Base-by-base conservation (phyloP, 1,140 invertebrate genomes). In the Pseudomyrmex concolor region DNA sequence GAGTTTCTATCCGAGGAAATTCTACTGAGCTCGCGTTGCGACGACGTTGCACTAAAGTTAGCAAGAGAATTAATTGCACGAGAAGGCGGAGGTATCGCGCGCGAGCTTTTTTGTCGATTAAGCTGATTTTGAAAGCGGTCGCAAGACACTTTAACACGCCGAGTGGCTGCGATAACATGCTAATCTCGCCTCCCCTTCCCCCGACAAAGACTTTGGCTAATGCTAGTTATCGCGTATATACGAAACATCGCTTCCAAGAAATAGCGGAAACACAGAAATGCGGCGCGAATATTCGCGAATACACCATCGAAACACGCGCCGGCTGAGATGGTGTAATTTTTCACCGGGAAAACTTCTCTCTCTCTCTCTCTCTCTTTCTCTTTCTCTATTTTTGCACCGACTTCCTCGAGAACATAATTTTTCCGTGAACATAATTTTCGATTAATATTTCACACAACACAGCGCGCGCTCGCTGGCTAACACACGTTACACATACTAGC, bases 101-200 rank as follows among this genome's bases (percentile, higher is more conserved):
- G 34, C 7, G 50, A 9, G 25, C 74, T 77, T 77, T 77, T 77
- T 77, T 77, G 74, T 67, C 74, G 74, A 77, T 77, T 77, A 67
- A 77, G 74, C 63, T 77, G 74, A 77, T 77, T 77, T 77, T 57
- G 74, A 77, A 77, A 77, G 74, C 74, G 50, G 74, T 55, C 55
- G 74, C 74, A 22, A 48, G 60, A 76, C 62, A 50, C 63, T 67
- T 67, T 55, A 67, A 67, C 74, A 77, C 63, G 45, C 17, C 50
- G 48, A 51, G 74, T 55, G 62, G 12, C n/a, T 48, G 13, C 73
- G 73, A 77, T 77, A 77, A 77, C 74, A 77, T 77, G 74, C 74
- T 77, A 77, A 77, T 77, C 74, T 77, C 45, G 62, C 50, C 25
- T 2, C 0, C 0, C 25, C 25, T 25, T 22, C 1, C 74, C 67